These are phyloP conservation scores for Bradypodion pumilum DNA, from an alignment of 2,797 vertebrate species.

Conservation along the genomic window DNA sequence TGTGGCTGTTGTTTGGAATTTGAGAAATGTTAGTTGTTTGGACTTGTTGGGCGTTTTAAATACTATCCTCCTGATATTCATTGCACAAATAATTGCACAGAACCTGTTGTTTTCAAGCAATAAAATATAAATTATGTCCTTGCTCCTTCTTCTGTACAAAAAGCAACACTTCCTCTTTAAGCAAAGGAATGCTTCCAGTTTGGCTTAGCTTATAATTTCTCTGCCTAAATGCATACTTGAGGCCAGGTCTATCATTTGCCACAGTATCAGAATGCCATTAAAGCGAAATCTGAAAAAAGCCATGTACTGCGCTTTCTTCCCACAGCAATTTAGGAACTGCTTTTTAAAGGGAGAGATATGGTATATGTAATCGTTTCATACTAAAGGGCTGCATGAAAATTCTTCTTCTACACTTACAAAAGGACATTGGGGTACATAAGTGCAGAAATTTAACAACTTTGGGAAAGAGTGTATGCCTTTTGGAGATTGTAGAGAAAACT, in stretches of 20 bases:
- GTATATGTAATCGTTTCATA: conserved; percentile 29
- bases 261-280: conserved; percentile 63
- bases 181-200: conserved; percentile 55
- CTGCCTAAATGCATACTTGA: conserved; percentile 59
- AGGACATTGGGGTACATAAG: background rate
- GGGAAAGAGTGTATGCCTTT: background rate
- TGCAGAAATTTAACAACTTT: background rate
- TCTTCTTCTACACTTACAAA: background rate
- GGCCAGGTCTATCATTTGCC: conserved; percentile 65
- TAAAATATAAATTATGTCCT: conserved; percentile 56
- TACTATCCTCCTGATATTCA: conserved; percentile 52
- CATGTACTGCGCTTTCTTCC: conserved; percentile 34
- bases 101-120: conserved; percentile 53
- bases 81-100: conserved; percentile 56
- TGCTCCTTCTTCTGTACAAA: conserved; percentile 53
- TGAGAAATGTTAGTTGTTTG: background rate
- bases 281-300: conserved; percentile 61
- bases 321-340: conserved; percentile 56
- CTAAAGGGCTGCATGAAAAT: background rate
- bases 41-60: conserved; percentile 57
- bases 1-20: background rate
- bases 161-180: conserved; percentile 50
- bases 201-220: conserved; percentile 54
- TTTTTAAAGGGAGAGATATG: conserved; percentile 54
- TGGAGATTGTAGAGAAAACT: conserved; percentile 18